phyloP scores from a whole-genome alignment of 2,113 vertebrate species.

The Rostratula benghalensis region DNA sequence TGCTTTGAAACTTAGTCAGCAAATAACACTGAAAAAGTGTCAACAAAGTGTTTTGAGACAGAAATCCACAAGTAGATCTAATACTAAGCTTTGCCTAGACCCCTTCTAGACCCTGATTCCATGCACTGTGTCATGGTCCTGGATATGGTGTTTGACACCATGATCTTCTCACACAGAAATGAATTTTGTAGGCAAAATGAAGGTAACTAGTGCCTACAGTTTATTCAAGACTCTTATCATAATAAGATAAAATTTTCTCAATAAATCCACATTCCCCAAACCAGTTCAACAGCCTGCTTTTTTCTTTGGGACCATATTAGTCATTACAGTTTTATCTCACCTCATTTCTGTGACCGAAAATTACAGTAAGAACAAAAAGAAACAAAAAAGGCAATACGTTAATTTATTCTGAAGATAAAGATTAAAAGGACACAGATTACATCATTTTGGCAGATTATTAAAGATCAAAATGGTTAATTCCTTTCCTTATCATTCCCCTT shows the following conservation, averaged over 20 bases:
- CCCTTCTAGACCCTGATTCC: background rate
- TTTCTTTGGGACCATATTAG: background rate
- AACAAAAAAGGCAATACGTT: background rate
- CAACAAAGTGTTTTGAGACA: background rate
- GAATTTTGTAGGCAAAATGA: background rate
- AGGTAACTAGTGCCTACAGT: background rate
- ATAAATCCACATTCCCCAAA: background rate
- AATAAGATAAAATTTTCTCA: background rate
- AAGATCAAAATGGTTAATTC: conserved; percentile 18
- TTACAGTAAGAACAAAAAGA: background rate
- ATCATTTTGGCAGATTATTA: conserved; percentile 11
- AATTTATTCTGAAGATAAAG: conserved; percentile 12
- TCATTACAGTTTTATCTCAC: background rate
- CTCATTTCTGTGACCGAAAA: background rate
- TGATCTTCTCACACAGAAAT: background rate
- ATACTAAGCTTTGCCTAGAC: background rate
- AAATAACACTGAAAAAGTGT: background rate
- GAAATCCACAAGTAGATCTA: background rate
- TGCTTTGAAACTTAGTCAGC: background rate
- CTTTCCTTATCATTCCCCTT: conserved; percentile 10
- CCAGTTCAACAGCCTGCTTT: background rate
- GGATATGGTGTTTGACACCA: background rate
- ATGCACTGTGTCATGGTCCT: background rate
- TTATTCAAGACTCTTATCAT: background rate
- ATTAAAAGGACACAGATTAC: background rate